These are phyloP conservation scores for Atta cephalotes DNA, from an alignment of 1,140 invertebrate species.

Conservation along the genomic window DNA sequence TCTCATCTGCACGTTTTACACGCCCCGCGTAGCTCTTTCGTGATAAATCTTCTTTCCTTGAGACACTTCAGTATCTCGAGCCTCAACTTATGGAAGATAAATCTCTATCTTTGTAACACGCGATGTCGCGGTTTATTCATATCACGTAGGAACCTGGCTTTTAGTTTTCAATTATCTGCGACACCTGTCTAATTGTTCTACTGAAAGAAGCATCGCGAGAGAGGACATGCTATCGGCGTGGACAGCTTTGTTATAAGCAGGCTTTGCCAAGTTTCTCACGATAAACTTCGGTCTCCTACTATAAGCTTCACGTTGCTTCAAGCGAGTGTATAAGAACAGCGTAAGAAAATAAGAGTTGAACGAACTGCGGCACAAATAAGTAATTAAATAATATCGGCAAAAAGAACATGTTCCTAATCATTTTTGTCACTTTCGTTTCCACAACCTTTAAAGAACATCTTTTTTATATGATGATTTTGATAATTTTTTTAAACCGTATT, in stretches of 20 bases:
- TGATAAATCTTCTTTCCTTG: constrained; percentile 41
- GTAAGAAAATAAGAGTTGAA: constrained; percentile 4
- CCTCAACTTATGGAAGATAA: constrained; percentile 30
- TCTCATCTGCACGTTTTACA: background rate
- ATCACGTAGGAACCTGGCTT: constrained; percentile 5
- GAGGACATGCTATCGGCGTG: background rate
- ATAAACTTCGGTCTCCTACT: constrained; percentile 21
- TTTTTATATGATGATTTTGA: no score
- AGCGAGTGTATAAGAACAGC: background rate
- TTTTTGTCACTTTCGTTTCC: no score
- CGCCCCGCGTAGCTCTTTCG: background rate
- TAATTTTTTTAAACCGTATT: no score
- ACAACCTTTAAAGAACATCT: no score
- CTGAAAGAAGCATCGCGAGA: background rate
- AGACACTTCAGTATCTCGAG: constrained; percentile 28
- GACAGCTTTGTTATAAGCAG: constrained; percentile 16
- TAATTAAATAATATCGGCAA: no score
- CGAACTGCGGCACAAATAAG: background rate
- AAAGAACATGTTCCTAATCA: no score
- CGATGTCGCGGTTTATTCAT: constrained; percentile 41
- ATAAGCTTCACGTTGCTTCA: background rate
- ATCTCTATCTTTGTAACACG: constrained; percentile 31
- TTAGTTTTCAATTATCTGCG: constrained; percentile 51
- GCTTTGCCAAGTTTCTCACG: constrained; percentile 3
- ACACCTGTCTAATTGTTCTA: background rate